Evolutionary conservation across 2,888 invertebrate species (phyloP), one percentile per base, ranked within the genome.

Genomic region (Platypus cylindrus): DNA sequence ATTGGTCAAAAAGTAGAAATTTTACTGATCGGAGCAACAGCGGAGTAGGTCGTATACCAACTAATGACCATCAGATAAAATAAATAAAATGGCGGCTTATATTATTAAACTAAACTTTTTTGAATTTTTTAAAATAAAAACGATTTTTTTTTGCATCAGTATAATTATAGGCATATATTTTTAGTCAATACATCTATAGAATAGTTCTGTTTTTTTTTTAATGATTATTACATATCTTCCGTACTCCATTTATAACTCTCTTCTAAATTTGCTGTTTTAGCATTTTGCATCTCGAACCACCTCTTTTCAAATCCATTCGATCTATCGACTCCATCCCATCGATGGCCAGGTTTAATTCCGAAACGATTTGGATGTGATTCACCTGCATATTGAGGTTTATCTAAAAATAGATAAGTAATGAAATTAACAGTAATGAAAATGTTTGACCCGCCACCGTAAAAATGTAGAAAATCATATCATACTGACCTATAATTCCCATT

Each of bases 291-390:
- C n/a, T 78, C 75, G 54, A 93, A 87, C 71, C 79, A 82, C 51
- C 83, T 79, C 51, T 78, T 80, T 59, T 98, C 98, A 58, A 91
- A 98, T 0, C 95, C 97, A 61, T 83, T 97, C 3, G 93, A 94
- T 14, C 98, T 68, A 62, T 98, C 90, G 0, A 98, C 95, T 0
- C 98, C 98, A 58, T 98, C 98, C 98, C 98, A 98, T 9, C 94
- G 71, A 62, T 90, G 84, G 0, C 98, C 98, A 0, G 98, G 98
- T 5, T 72, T 65, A 34, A 99, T 86, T 39, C 78, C 78, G 63
- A 81, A 97, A 2, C 98, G 74, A 65, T 98, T 98, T 9, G 93
- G 91, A 34, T 85, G 81, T 49, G 72, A 86, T 17, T 78, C 76
- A 1, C 95, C 95, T 52, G 78, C 73, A 59, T 91, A 98, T 5